Percentiles rank a stretch among this genome's conserved stretches.
Evolutionary conservation across 2,888 invertebrate genomes (phyloP).

Genomic region (Drosophila nr. perissopoda): DNA sequence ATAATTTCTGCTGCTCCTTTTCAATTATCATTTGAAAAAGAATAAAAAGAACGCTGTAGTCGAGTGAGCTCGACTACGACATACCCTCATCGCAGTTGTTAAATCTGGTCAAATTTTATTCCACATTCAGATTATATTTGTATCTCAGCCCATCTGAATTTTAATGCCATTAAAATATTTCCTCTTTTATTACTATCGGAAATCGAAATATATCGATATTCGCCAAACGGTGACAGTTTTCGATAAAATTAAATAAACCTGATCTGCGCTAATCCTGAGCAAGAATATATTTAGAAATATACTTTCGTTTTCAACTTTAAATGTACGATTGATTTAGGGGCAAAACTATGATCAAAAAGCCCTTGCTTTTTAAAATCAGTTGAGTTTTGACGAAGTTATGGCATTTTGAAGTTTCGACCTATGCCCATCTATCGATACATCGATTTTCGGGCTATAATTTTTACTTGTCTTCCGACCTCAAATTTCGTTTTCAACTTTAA

Average conservation of each 20-base stretch:
- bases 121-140: neutral
- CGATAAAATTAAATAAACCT: neutral
- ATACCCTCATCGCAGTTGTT: neutral
- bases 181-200: neutral
- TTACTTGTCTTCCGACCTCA: no score
- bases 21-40: constrained; percentile 50
- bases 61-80: neutral
- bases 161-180: neutral
- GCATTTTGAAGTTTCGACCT: no score
- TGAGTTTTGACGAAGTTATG: no score
- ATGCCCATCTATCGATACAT: no score
- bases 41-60: neutral
- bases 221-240: neutral
- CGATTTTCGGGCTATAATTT: no score
- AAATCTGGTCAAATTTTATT: neutral
- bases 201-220: neutral
- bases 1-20: constrained; percentile 57
- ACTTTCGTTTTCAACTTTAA: no score
- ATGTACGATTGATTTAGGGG: no score
- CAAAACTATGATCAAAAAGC: no score
- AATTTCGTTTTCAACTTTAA: no score
- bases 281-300: neutral
- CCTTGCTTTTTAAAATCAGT: no score
- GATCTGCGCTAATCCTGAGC: neutral
- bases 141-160: neutral